Percentiles rank a stretch among this genome's conserved stretches.
Evolutionary conservation across 1,140 invertebrate genomes (phyloP).

Genomic region (Globodera rostochiensis): DNA sequence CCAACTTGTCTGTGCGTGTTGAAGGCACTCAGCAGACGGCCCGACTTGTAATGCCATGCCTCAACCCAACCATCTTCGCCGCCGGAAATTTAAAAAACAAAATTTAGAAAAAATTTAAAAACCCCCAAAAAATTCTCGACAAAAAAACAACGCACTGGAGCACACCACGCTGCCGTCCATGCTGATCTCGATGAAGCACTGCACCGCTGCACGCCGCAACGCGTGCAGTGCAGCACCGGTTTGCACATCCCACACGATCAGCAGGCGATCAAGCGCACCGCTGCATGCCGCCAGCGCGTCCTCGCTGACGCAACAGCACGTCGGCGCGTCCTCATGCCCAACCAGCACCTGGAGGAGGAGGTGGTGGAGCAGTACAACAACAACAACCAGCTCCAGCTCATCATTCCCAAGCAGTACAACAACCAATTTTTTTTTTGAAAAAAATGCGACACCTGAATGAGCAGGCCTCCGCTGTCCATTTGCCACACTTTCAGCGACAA

Average conservation of each 20-base stretch:
- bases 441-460: constrained; percentile 47
- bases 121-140: too few relatives aligned
- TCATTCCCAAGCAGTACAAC: too few relatives aligned
- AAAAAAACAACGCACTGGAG: constrained; percentile 40
- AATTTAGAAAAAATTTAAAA: background rate
- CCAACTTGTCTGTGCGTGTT: constrained; percentile 48
- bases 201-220: constrained; percentile 57
- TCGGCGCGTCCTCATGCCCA: constrained; percentile 53
- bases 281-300: constrained; percentile 34
- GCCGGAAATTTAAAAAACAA: constrained; percentile 37
- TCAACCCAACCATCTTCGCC: constrained; percentile 53
- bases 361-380: background rate
- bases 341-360: constrained; percentile 39
- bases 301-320: constrained; percentile 49
- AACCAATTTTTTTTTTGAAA: background rate
- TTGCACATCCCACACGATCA: constrained; percentile 56
- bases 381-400: background rate
- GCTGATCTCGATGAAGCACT: constrained; percentile 42
- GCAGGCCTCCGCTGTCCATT: constrained; percentile 49
- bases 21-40: constrained; percentile 45
- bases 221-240: constrained; percentile 39
- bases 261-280: constrained; percentile 43
- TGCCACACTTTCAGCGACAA: constrained; percentile 57
- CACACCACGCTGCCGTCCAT: constrained; percentile 45
- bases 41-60: constrained; percentile 34